Conservation (phyloP, 2,113 vertebrate genomes). For the Cyprinodon variegatus region DNA sequence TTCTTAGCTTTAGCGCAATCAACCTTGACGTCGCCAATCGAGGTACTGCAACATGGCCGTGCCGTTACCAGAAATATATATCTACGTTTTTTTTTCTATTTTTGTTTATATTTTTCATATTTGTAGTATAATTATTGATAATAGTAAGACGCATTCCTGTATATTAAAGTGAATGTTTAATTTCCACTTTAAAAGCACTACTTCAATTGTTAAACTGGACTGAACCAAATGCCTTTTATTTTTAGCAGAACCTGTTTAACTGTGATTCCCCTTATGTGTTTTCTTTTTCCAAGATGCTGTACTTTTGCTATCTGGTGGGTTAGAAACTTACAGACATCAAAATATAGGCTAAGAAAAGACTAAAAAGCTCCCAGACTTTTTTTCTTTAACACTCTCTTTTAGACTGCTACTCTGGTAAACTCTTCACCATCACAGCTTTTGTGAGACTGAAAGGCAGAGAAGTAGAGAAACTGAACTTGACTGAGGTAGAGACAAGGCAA, state of each 20-base stretch:
- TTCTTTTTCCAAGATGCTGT: constrained; percentile 24
- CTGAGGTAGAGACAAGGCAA: constrained; percentile 34
- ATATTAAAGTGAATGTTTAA: no score
- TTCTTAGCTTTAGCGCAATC: no score
- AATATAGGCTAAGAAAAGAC: constrained; percentile 31
- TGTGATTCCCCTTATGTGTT: constrained; percentile 35
- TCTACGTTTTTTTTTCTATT: background rate
- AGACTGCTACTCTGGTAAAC: constrained; percentile 46
- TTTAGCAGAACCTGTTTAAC: constrained; percentile 34
- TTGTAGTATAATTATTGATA: no score
- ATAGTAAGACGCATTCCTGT: no score
- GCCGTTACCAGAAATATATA: background rate
- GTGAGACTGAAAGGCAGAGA: constrained; percentile 36
- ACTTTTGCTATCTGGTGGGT: constrained; percentile 37
- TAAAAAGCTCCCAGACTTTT: constrained; percentile 4
- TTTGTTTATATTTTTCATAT: no score
- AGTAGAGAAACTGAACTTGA: constrained; percentile 11
- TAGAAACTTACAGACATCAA: constrained; percentile 46
- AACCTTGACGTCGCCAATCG: no score
- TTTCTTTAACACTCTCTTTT: constrained; percentile 32
- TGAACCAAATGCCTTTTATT: constrained; percentile 17
- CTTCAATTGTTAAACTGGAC: constrained; percentile 12
- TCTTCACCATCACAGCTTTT: constrained; percentile 33
- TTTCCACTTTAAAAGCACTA: no score
- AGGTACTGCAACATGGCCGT: no score